Percentiles rank a stretch among this genome's conserved stretches.
These are phyloP conservation scores for Andrena camellia DNA, from an alignment of 2,888 invertebrate species.

Conservation along the genomic window DNA sequence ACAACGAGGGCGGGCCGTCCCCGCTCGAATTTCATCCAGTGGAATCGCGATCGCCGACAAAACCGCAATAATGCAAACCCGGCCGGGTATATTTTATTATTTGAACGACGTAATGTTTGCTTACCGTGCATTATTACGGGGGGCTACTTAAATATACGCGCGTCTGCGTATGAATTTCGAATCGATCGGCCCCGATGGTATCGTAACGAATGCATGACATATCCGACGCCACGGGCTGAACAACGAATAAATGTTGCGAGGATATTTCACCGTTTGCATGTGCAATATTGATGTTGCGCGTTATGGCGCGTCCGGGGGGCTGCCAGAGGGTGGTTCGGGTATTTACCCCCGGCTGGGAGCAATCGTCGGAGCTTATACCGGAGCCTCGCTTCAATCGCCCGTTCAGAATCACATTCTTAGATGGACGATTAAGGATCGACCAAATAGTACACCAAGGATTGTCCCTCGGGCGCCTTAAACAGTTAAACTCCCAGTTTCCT, in stretches of 20 bases:
- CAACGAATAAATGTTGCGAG: constrained; percentile 39
- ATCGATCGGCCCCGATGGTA: constrained; percentile 7
- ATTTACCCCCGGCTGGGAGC: too few species aligned
- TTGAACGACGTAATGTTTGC: constrained; percentile 38
- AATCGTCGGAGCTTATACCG: too few species aligned
- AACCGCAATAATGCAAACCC: constrained; percentile 33
- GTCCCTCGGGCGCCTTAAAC: neutral
- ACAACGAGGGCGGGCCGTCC: neutral
- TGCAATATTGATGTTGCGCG: constrained; percentile 39
- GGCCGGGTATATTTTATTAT: constrained; percentile 44
- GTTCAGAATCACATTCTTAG: neutral
- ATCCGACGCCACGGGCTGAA: too few species aligned
- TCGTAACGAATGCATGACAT: neutral
- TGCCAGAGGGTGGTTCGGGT: too few species aligned
- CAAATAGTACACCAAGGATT: neutral
- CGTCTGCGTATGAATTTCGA: constrained; percentile 16
- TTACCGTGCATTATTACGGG: constrained; percentile 36
- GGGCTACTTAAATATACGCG: neutral
- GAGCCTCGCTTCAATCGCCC: neutral
- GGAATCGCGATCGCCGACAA: neutral
- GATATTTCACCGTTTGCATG: constrained; percentile 31
- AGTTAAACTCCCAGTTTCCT: neutral
- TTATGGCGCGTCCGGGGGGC: neutral
- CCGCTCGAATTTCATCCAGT: neutral
- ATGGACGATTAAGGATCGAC: neutral